Conservation (phyloP, 2,797 vertebrate genomes). For the Galaxias olidus region DNA sequence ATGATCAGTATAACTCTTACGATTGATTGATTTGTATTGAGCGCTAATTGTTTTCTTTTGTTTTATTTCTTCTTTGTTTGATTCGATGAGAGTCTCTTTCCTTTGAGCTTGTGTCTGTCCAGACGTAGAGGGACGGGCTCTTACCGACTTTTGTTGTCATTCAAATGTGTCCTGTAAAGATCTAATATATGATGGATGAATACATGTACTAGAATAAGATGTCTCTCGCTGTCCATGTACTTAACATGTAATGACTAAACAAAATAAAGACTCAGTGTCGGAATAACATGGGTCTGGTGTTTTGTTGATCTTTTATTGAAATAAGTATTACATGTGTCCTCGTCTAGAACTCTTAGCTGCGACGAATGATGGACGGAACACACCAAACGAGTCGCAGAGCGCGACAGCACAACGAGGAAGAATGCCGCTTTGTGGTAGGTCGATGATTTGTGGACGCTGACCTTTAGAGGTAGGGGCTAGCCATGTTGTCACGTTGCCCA, state of each 20-base stretch:
- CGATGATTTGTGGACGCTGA: no score
- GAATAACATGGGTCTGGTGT: conserved; percentile 13
- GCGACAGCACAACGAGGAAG: no score
- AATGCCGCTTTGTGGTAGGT: no score
- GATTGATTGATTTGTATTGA: conserved; percentile 73
- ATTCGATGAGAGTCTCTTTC: conserved; percentile 62
- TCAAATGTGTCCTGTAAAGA: conserved; percentile 69
- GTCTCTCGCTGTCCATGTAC: conserved; percentile 71
- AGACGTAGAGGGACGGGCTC: conserved; percentile 59
- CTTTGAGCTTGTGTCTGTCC: conserved; percentile 62
- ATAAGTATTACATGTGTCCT: no score
- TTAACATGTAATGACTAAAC: conserved; percentile 65
- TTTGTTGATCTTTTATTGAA: not conserved
- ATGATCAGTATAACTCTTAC: conserved; percentile 41
- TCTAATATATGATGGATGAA: conserved; percentile 65
- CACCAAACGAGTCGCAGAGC: no score
- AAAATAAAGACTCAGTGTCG: conserved; percentile 67
- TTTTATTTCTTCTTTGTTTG: conserved; percentile 55
- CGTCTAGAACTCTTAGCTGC: no score
- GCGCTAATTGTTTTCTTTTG: conserved; percentile 72
- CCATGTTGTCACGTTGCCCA: not conserved
- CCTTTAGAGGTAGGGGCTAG: not conserved
- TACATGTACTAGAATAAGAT: conserved; percentile 67
- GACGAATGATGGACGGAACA: no score
- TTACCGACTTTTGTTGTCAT: conserved; percentile 73